Percentiles rank a stretch among this genome's conserved stretches.
These are phyloP conservation scores for Pterois miles DNA, from an alignment of 2,797 vertebrate species.

Conservation along the genomic window DNA sequence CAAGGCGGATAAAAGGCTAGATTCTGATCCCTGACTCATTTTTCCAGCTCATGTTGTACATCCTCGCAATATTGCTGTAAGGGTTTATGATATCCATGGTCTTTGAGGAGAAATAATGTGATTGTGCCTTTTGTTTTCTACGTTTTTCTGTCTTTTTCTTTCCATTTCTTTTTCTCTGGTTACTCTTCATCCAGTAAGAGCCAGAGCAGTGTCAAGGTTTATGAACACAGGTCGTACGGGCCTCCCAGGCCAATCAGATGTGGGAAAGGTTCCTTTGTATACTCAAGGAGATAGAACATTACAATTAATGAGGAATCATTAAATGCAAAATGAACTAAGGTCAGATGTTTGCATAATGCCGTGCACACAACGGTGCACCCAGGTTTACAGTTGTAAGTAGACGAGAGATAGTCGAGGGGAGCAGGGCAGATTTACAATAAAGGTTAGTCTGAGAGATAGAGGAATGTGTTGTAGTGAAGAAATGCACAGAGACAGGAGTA, in stretches of 20 bases:
- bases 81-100: conserved; percentile 67
- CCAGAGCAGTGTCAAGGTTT: conserved; percentile 12
- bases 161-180: conserved; percentile 11
- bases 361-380: neutral
- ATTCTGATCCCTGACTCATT: conserved; percentile 79
- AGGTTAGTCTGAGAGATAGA: conserved; percentile 55
- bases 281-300: neutral
- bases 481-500: conserved; percentile 76
- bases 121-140: conserved; percentile 43
- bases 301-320: conserved; percentile 20
- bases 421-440: conserved; percentile 39
- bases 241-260: conserved; percentile 14
- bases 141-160: conserved; percentile 45
- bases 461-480: conserved; percentile 66
- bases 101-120: conserved; percentile 48
- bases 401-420: conserved; percentile 31
- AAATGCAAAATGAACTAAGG: conserved; percentile 41
- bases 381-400: conserved; percentile 48
- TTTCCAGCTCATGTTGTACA: conserved; percentile 70
- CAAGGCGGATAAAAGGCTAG: conserved; percentile 79
- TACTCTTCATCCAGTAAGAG: conserved; percentile 35
- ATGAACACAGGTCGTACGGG: conserved; percentile 16
- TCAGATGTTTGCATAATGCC: conserved; percentile 40
- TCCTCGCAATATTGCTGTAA: conserved; percentile 71
- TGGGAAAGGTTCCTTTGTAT: conserved; percentile 12